phyloP scores from a whole-genome alignment of 2,888 invertebrate species.

The Rhagonycha lutea region DNA sequence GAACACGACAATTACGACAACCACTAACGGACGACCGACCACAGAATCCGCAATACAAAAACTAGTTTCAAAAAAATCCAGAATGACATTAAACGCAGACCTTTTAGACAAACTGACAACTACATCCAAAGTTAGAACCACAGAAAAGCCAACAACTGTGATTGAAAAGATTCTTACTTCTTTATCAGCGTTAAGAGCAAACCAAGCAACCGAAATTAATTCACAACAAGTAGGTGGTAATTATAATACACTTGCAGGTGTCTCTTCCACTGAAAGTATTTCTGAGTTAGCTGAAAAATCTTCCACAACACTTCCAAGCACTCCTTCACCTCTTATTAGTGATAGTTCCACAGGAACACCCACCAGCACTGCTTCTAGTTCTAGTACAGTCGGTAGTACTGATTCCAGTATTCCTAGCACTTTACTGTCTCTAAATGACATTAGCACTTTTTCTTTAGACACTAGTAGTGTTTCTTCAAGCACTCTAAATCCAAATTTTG shows the following conservation, averaged over 20 bases:
- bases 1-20: conserved; percentile 26
- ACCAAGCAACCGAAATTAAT: conserved; percentile 39
- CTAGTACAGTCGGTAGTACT: conserved; percentile 12
- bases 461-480: conserved; percentile 13
- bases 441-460: conserved; percentile 18
- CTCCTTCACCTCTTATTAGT: conserved; percentile 2
- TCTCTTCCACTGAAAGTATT: conserved; percentile 12
- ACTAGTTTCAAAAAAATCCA: conserved; percentile 48
- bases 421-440: conserved; percentile 3
- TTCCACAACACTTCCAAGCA: conserved; percentile 4
- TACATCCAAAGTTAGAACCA: conserved; percentile 42
- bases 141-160: conserved; percentile 54
- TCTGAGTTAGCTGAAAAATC: conserved; percentile 43
- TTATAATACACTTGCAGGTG: conserved; percentile 44
- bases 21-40: conserved; percentile 37
- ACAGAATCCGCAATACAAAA: conserved; percentile 51
- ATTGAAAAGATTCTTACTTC: conserved; percentile 54
- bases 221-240: conserved; percentile 49
- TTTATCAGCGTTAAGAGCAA: conserved; percentile 52
- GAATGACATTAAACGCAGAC: conserved; percentile 36
- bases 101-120: conserved; percentile 20
- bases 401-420: conserved; percentile 8
- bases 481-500: conserved; percentile 42
- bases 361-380: conserved; percentile 40
- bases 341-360: conserved; percentile 34